A percentile compares a stretch with the other conserved stretches of the same genome.
These are phyloP conservation scores for Syngnathoides biaculeatus DNA, from an alignment of 2,113 vertebrate species.

Conservation along the genomic window DNA sequence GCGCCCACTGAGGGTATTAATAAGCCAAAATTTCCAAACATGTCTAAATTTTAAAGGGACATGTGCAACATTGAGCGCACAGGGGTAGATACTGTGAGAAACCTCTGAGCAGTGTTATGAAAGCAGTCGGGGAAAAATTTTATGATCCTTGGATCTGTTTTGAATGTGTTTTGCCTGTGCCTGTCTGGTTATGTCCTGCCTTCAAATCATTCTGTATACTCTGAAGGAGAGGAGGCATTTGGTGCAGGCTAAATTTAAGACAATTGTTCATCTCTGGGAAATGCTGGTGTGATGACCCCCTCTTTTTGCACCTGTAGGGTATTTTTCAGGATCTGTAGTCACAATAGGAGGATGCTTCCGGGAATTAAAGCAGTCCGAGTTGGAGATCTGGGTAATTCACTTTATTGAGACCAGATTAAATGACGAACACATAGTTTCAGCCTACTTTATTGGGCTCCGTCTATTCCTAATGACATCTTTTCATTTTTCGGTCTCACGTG, in stretches of 20 bases:
- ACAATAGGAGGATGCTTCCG: background rate
- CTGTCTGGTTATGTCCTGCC: background rate
- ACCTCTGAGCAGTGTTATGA: background rate
- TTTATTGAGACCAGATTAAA: background rate
- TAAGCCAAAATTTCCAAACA: background rate
- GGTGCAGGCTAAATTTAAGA: background rate
- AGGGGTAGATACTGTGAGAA: background rate
- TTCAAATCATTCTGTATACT: background rate
- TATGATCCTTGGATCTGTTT: background rate
- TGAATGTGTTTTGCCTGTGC: background rate
- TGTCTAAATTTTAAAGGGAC: background rate
- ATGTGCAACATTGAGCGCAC: too few relatives aligned
- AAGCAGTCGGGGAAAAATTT: background rate
- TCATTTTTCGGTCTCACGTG: constrained; percentile 12
- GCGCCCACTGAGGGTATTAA: background rate
- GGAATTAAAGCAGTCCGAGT: background rate
- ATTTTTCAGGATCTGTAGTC: background rate
- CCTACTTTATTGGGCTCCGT: background rate
- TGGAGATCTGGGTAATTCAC: background rate
- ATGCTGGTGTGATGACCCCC: background rate
- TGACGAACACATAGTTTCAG: background rate
- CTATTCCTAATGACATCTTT: constrained; percentile 1
- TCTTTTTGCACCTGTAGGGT: background rate
- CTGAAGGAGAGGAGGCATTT: background rate
- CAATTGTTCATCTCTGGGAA: background rate